Conservation (phyloP, 92 coral and sea anemone species). For the Umimayanthus kanabou region DNA sequence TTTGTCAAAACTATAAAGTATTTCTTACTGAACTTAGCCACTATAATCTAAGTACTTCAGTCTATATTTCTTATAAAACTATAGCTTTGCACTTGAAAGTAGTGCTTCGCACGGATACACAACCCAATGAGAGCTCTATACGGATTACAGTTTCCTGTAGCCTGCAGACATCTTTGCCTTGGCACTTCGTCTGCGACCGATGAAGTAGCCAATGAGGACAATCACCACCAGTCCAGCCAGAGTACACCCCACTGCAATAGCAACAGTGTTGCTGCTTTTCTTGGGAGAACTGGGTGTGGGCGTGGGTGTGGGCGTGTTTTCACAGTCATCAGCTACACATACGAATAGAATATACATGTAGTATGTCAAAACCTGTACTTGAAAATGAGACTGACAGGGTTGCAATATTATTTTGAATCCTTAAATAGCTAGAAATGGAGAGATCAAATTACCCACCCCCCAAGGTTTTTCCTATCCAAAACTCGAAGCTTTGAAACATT, state of each 20-base stretch:
- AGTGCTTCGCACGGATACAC: background rate
- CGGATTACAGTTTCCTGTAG: conserved; percentile 70
- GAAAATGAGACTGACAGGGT: too few species aligned
- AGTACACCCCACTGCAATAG: conserved; percentile 94
- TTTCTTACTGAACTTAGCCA: too few species aligned
- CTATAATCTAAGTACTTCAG: background rate
- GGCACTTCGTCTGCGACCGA: conserved; percentile 69
- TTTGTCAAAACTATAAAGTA: too few species aligned
- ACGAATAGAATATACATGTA: too few species aligned
- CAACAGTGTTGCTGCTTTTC: conserved; percentile 56
- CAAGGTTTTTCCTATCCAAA: too few species aligned
- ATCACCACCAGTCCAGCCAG: conserved; percentile 86
- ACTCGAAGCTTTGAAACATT: too few species aligned
- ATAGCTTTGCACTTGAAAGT: background rate
- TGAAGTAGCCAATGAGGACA: conserved; percentile 77
- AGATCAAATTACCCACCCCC: too few species aligned
- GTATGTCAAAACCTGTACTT: too few species aligned
- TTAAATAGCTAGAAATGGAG: too few species aligned
- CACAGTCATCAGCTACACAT: conserved; percentile 58
- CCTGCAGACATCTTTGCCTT: conserved; percentile 26
- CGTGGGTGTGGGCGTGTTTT: conserved; percentile 22
- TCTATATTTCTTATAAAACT: background rate
- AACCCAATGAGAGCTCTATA: background rate
- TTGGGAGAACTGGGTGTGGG: background rate
- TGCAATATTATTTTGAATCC: too few species aligned